phyloP scores from a whole-genome alignment of 2,797 vertebrate species.

The Oreochromis grahami region DNA sequence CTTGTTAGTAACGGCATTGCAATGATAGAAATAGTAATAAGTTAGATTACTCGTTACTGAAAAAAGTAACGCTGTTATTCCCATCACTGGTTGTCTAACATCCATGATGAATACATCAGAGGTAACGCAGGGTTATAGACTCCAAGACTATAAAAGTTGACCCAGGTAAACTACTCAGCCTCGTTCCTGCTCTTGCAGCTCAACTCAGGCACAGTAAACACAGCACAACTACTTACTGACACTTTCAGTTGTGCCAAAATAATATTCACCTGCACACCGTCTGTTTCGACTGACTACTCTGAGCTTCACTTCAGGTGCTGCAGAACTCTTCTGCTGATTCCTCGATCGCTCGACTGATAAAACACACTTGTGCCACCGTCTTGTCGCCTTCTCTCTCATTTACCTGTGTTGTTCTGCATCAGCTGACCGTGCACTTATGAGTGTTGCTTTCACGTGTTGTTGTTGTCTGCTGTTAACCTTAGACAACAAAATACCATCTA shows the following conservation, averaged over 20 bases:
- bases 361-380: neutral
- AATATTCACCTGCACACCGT: neutral
- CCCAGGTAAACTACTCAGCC: neutral
- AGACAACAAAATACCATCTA: neutral
- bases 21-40: too few relatives aligned
- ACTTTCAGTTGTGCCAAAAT: neutral
- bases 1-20: too few relatives aligned
- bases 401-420: neutral
- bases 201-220: neutral
- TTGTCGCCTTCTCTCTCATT: neutral
- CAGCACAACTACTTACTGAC: neutral
- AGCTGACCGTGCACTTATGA: neutral
- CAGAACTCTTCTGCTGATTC: neutral
- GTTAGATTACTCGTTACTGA: too few relatives aligned
- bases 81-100: too few relatives aligned
- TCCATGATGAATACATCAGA: too few relatives aligned
- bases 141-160: neutral
- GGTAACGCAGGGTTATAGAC: too few relatives aligned
- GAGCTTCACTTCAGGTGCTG: neutral
- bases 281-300: neutral
- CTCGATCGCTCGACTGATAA: neutral
- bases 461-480: neutral
- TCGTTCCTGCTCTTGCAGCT: neutral
- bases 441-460: neutral
- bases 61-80: too few relatives aligned